Evolutionary conservation across 2,888 invertebrate genomes (phyloP).

Genomic region (Timema cristinae): DNA sequence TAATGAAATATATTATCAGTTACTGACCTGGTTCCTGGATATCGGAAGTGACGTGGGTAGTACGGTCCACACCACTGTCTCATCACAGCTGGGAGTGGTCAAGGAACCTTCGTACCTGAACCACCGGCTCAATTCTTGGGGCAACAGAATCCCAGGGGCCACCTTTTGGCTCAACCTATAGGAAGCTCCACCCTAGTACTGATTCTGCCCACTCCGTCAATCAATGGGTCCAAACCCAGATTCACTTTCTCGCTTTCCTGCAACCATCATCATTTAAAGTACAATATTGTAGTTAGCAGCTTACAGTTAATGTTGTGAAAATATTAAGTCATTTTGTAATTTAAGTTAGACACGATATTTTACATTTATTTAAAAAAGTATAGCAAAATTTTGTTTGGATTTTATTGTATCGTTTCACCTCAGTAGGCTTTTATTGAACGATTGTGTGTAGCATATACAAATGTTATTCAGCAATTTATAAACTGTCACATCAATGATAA

Average conservation of each 20-base stretch:
- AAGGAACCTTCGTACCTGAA: constrained; percentile 69
- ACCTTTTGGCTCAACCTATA: constrained; percentile 11
- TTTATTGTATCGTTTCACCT: too few relatives aligned
- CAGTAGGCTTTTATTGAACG: too few relatives aligned
- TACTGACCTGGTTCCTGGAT: not conserved
- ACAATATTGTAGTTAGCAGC: too few relatives aligned
- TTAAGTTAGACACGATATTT: too few relatives aligned
- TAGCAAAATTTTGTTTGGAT: too few relatives aligned
- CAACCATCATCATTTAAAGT: constrained; percentile 20
- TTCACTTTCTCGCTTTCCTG: constrained; percentile 39
- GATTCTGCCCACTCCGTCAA: constrained; percentile 36
- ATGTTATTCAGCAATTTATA: too few relatives aligned
- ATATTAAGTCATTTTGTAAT: too few relatives aligned
- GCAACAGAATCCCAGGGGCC: constrained; percentile 51
- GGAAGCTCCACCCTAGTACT: constrained; percentile 36
- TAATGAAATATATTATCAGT: too few relatives aligned
- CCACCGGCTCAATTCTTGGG: constrained; percentile 51
- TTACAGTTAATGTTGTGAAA: too few relatives aligned
- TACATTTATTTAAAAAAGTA: too few relatives aligned
- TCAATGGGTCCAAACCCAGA: constrained; percentile 35
- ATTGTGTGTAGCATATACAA: too few relatives aligned
- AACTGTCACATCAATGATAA: too few relatives aligned
- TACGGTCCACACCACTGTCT: constrained; percentile 71
- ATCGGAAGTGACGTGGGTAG: constrained; percentile 36
- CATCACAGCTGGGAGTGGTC: constrained; percentile 70